These are phyloP conservation scores for Picathartes gymnocephalus DNA, from an alignment of 2,113 vertebrate genomes.

Conservation along the genomic window DNA sequence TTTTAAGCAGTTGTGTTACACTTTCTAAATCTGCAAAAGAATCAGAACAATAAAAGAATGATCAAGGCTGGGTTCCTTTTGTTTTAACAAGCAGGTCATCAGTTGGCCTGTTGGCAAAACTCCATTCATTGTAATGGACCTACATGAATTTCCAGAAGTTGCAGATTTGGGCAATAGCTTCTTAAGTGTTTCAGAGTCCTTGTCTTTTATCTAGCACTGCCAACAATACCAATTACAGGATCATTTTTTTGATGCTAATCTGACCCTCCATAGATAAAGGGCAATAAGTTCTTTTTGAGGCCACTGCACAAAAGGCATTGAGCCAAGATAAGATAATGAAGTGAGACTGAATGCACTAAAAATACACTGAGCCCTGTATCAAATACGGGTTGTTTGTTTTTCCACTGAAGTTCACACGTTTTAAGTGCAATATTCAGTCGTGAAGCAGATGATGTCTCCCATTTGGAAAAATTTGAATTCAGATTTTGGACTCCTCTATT, in stretches of 20 bases:
- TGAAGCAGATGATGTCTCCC: background rate
- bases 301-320: background rate
- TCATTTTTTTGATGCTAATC: background rate
- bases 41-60: background rate
- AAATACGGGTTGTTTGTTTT: background rate
- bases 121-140: background rate
- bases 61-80: background rate
- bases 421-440: background rate
- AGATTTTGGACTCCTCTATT: background rate
- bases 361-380: background rate
- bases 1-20: slow-evolving; percentile 23
- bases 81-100: slow-evolving; percentile 16
- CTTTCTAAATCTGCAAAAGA: slow-evolving; percentile 1
- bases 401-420: background rate
- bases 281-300: background rate
- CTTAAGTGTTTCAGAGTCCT: background rate
- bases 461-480: background rate
- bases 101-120: background rate
- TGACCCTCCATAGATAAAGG: background rate
- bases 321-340: background rate
- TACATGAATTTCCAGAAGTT: background rate
- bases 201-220: background rate
- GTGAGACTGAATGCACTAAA: background rate
- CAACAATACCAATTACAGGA: background rate
- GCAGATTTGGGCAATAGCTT: background rate